Percentiles rank a stretch among this genome's conserved stretches.
These are phyloP conservation scores for Leucosticte australis DNA, from an alignment of 2,113 vertebrate genomes.

Conservation along the genomic window DNA sequence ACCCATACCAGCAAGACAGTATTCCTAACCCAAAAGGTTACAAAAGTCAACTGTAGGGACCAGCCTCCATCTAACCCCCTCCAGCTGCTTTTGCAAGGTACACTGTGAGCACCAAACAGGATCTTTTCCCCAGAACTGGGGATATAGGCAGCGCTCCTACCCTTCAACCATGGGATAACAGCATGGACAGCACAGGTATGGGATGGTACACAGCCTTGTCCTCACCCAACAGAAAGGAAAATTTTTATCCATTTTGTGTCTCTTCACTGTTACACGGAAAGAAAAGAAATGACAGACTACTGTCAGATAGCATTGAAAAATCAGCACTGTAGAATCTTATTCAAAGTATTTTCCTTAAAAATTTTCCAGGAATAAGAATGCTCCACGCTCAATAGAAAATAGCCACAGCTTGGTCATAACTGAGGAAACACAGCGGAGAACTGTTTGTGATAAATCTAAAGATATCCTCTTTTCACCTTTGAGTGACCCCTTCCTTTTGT, in stretches of 20 bases:
- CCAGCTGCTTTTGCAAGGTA: background rate
- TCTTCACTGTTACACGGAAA: background rate
- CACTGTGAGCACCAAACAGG: background rate
- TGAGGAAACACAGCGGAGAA: background rate
- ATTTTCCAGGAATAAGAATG: background rate
- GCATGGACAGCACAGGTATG: fast-evolving
- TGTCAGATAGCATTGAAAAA: background rate
- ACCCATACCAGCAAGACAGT: background rate
- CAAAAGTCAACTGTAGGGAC: background rate
- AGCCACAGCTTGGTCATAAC: constrained; percentile 1
- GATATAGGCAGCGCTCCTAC: background rate
- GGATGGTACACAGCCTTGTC: background rate
- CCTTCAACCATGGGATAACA: background rate
- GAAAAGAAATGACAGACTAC: background rate
- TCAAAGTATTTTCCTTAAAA: constrained; percentile 23
- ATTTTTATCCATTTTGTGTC: background rate
- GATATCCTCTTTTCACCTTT: background rate
- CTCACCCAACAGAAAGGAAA: background rate
- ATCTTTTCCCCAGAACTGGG: background rate
- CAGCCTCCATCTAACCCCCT: background rate
- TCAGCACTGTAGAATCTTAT: background rate
- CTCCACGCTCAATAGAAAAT: background rate
- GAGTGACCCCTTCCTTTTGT: background rate
- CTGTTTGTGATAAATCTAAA: background rate
- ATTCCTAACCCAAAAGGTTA: background rate